Base-by-base conservation (phyloP, 2,888 invertebrate species). In the Nephrotoma guestfalica region DNA sequence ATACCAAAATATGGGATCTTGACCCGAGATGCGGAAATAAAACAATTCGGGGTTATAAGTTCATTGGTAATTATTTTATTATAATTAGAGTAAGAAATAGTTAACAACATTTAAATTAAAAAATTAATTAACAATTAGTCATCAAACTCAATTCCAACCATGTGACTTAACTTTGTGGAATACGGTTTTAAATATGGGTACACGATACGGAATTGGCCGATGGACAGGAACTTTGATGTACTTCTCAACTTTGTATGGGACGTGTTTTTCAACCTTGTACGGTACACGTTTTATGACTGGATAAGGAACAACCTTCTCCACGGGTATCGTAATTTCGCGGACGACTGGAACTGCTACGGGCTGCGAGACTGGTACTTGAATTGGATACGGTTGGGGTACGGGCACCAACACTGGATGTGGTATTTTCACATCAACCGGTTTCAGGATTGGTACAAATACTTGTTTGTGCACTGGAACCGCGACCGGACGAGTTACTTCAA, bases 171-270 rank as follows among this genome's bases (percentile, higher is more conserved):
- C 89, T 88, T 93, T 93, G 90, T 94, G 93, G 86, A 94, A 92
- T 88, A 94, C 93, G 88, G 94, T 94, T 89, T 93, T 94, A 88
- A 94, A 92, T n/a, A 96, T 93, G 86, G 95, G 96, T 87, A 96
- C 93, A 90, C 94, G 94, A 4, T 96, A 94, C 30, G 96, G 96
- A 90, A 95, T 95, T 6, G 96, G 96, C 88, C 95, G 94, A 43
- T 96, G 95, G 45, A 96, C 94, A 88, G 95, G 94, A 4, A 96
- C 95, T 87, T 94, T 94, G 9, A 96, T 93, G 57, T 96, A 95
- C 89, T 96, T 95, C 89, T 96, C 94, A 5, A 96, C 94, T 86
- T 94, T 94, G 88, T 94, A 93, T 0, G 95, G 96, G 0, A 96
- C 94, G 86, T 95, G 94, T 88, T 95, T 96, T 89, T 95, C 94